Evolutionary conservation across 2,797 vertebrate genomes (phyloP), one percentile per base, ranked within the genome.

Genomic region (Bufotes viridis): DNA sequence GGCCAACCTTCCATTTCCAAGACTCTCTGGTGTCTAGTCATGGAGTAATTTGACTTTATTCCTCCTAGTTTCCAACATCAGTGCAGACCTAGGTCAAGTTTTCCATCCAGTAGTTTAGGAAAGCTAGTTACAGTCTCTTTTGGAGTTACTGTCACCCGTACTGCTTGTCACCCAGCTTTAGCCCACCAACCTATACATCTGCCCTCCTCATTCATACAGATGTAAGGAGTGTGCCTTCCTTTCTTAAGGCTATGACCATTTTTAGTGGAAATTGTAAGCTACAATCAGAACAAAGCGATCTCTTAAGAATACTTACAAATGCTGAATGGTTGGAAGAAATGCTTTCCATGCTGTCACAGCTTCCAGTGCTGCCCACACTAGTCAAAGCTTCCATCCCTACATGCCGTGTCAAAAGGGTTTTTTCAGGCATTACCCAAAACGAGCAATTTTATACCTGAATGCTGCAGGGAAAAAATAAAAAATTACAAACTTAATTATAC

Each of bases 321-420:
- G 92, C 93, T 0, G 94, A 95, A 90, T 58, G 93, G 90, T 92
- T 92, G 91, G 97, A 97, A 81, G 95, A 92, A 4, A 92, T 92
- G 90, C 97, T 97, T 93, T 93, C 93, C 90, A 97, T 94, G 84
- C 96, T 97, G 95, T 97, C 96, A 9, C 94, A 96, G 94, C 97
- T 97, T 89, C 96, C 93, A 34, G 93, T 84, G 34, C 93, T 95
- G 90, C 95, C 94, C 92, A 95, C 94, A 61, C 93, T 90, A 9
- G 90, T 92, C 91, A 91, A 91, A 0, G 92, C 92, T 89, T 96
- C 95, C 82, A 93, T 90, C 90, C 94, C 94, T 86, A 92, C 89
- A 92, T 93, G 95, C 63, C 93, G 95, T 89, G 94, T 94, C 95
- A 96, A 96, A 87, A 95, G 96, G 88, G 96, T 96, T 85, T 95